These are phyloP conservation scores for Antigone vipio DNA, from an alignment of 2,113 vertebrate species.

Conservation along the genomic window DNA sequence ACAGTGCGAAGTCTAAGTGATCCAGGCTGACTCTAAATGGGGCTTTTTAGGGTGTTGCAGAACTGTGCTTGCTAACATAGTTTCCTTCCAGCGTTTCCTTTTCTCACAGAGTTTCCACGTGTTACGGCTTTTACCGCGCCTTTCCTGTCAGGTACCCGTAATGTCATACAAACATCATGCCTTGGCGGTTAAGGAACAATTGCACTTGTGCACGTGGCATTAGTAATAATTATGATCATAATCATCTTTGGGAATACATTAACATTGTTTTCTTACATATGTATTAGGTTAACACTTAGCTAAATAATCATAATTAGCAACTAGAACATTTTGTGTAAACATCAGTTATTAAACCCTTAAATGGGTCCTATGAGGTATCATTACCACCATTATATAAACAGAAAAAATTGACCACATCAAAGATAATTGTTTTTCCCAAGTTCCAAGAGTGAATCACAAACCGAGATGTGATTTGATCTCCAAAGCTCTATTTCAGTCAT, in stretches of 20 bases:
- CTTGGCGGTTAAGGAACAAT: not conserved
- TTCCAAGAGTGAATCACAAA: slow-evolving; percentile 20
- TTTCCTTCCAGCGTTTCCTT: not conserved
- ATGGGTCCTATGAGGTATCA: slow-evolving; percentile 45
- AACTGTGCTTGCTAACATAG: too few relatives aligned
- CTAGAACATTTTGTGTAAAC: not conserved
- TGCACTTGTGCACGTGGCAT: not conserved
- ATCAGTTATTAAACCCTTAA: slow-evolving; percentile 24
- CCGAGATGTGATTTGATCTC: not conserved
- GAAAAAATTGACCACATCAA: slow-evolving; percentile 47
- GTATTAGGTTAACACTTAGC: slow-evolving; percentile 33
- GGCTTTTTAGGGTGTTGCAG: not conserved
- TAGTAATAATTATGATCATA: not conserved
- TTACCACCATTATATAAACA: slow-evolving; percentile 6
- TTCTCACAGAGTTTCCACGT: not conserved
- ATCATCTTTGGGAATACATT: slow-evolving; percentile 29
- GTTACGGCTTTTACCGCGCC: not conserved
- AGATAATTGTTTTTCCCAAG: slow-evolving; percentile 41
- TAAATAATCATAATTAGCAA: slow-evolving; percentile 50
- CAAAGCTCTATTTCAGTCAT: not conserved
- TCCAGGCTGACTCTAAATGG: not conserved
- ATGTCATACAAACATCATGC: not conserved
- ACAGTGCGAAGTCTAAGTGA: not conserved
- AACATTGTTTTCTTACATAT: slow-evolving; percentile 18
- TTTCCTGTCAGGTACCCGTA: not conserved